A percentile compares a stretch with the other conserved stretches of the same genome.
Evolutionary conservation across 2,888 invertebrate species (phyloP).

Genomic region (Noctua comes): DNA sequence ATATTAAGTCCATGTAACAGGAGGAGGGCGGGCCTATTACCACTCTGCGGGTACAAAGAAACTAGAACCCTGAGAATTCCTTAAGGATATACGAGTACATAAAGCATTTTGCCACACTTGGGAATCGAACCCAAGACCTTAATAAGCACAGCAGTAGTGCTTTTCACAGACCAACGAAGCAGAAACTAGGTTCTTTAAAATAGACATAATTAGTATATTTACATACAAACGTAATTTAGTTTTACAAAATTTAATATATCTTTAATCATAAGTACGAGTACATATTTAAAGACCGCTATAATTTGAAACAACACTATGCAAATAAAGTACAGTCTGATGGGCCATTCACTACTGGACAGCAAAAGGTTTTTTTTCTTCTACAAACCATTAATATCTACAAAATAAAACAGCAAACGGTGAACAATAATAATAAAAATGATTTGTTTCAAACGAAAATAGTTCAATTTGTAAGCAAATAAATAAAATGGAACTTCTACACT

Average conservation of each 20-base stretch:
- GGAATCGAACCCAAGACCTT: too few species aligned
- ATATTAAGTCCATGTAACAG: neutral
- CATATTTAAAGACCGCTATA: neutral
- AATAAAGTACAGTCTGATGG: neutral
- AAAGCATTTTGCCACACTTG: too few species aligned
- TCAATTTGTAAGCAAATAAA: conserved; percentile 56
- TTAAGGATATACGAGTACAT: neutral
- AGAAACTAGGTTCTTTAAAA: neutral
- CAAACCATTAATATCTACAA: conserved; percentile 10
- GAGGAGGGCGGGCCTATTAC: neutral
- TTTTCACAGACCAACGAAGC: neutral
- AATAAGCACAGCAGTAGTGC: neutral
- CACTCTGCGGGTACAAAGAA: neutral
- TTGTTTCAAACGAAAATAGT: conserved; percentile 41
- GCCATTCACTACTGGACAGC: neutral
- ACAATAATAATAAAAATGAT: conserved; percentile 47
- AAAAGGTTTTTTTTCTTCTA: conserved; percentile 19
- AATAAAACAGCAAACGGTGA: conserved; percentile 25
- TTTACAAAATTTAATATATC: too few species aligned
- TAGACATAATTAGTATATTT: too few species aligned
- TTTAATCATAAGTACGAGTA: too few species aligned
- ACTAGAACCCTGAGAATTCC: conserved; percentile 1
- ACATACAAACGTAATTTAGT: too few species aligned
- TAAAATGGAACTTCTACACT: conserved; percentile 30
- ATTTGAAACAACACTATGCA: neutral